Evolutionary conservation across 2,888 invertebrate species (phyloP).

Genomic region (Andrena trimmerana): DNA sequence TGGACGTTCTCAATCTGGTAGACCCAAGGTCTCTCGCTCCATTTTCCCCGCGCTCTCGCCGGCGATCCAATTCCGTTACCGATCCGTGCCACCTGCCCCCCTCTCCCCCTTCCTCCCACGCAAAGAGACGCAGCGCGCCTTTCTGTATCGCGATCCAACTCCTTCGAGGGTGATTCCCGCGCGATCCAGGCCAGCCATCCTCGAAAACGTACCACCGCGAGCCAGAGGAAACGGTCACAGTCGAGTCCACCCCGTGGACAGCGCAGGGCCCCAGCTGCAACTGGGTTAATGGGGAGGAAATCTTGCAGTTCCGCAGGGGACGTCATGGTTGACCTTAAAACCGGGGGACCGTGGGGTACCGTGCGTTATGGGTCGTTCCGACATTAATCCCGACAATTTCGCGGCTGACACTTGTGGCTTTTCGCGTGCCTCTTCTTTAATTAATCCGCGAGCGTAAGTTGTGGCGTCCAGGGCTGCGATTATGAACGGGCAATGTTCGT

Average conservation of each 20-base stretch:
- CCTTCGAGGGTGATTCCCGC: slow-evolving; percentile 33
- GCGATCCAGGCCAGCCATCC: slow-evolving; percentile 6
- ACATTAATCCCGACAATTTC: slow-evolving; percentile 34
- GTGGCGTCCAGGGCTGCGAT: not conserved
- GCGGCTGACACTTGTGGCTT: slow-evolving; percentile 28
- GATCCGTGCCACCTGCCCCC: slow-evolving; percentile 32
- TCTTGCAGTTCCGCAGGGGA: slow-evolving; percentile 19
- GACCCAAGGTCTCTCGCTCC: slow-evolving; percentile 3
- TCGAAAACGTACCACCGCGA: slow-evolving; percentile 10
- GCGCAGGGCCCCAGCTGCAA: slow-evolving; percentile 10
- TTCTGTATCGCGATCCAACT: slow-evolving; percentile 34
- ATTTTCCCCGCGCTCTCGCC: not conserved
- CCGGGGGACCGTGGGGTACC: not conserved
- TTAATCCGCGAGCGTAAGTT: slow-evolving; percentile 16
- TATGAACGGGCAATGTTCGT: not conserved
- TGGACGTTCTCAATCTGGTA: slow-evolving; percentile 5
- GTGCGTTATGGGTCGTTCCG: slow-evolving; percentile 11
- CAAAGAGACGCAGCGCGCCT: slow-evolving; percentile 31
- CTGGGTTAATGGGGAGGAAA: slow-evolving; percentile 43
- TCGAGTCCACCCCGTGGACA: slow-evolving; percentile 27
- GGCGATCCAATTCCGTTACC: slow-evolving; percentile 48
- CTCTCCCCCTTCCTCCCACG: not conserved
- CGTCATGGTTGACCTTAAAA: slow-evolving; percentile 22
- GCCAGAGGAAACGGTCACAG: slow-evolving; percentile 18
- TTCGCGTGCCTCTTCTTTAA: slow-evolving; percentile 24